phyloP scores from a whole-genome alignment of 2,797 vertebrate genomes.

The Esox lucius region DNA sequence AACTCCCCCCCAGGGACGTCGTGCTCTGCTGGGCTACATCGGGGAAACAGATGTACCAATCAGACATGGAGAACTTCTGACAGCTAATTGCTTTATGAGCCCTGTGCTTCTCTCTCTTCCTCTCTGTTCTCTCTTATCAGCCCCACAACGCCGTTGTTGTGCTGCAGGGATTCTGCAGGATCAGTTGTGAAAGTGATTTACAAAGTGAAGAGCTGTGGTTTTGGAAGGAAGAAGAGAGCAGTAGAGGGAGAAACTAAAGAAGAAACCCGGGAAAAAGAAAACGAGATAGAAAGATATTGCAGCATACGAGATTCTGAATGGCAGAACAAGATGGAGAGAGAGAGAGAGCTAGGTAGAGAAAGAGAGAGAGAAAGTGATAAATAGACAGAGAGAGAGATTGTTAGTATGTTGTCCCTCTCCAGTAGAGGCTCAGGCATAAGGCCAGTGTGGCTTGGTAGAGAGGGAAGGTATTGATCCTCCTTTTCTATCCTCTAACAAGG shows the following conservation, averaged over 20 bases:
- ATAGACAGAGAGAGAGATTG: conserved; percentile 12
- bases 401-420: conserved; percentile 28
- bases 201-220: conserved; percentile 8
- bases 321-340: background rate
- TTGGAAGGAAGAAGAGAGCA: background rate
- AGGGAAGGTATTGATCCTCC: conserved; percentile 59
- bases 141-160: background rate
- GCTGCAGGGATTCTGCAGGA: background rate
- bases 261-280: too few relatives aligned
- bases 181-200: background rate
- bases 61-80: conserved; percentile 47
- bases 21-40: conserved; percentile 23
- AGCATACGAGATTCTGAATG: too few relatives aligned
- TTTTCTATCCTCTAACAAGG: conserved; percentile 67
- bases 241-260: conserved; percentile 19
- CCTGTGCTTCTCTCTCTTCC: conserved; percentile 20
- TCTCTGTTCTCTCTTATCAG: conserved; percentile 9
- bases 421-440: conserved; percentile 47
- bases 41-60: conserved; percentile 46
- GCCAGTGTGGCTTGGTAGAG: conserved; percentile 41
- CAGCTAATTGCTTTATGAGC: conserved; percentile 50
- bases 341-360: background rate
- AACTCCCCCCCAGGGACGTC: conserved; percentile 32
- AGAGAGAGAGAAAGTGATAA: background rate
- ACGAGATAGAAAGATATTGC: too few relatives aligned